Base-by-base conservation (phyloP, 2,113 vertebrate species). In the Poeciliopsis occidentalis region DNA sequence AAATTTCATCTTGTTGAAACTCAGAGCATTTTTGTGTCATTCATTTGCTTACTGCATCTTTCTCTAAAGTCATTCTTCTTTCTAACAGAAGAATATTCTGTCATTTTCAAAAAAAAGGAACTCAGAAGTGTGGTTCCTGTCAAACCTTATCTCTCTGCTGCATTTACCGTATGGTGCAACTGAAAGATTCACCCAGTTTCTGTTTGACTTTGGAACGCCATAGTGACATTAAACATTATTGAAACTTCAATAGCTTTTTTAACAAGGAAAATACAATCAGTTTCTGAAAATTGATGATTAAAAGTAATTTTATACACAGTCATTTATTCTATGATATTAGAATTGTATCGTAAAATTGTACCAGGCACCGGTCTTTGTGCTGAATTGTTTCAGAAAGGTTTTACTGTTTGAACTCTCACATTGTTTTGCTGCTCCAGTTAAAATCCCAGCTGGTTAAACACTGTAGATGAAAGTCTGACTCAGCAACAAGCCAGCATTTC, bases 381-480 rank as follows among this genome's bases (percentile, higher is more conserved):
- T 47, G 17, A 47, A 47, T 47, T 47, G 44, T 47, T 5, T 17
- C 5, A 47, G 44, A 47, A 17, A 47, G 19, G 15, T 47, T 61
- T 37, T 39, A 63, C 39, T 60, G 31, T 61, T 62, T 51, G 51
- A 57, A 54, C 67, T 47, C 51, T 41, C 57, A 74, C 64, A 57
- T 64, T 11, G 73, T 69, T 77, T 68, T 81, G 75, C 73, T 85
- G 80, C 60, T 70, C n/a, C 73, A 81, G 68, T 87, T 80, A 75
- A 78, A 62, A 75, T 91, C 88, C 85, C 89, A 89, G 87, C 73
- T 86, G 88, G 85, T 82, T 85, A 60, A 54, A 69, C 73, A 86
- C 87, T 77, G 90, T 87, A 91, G 89, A 86, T 91, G 87, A 51
- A 69, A 87, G 63, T 44, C 92, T 94, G 92, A 94, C 88, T 93